These are phyloP conservation scores for Pygocentrus nattereri DNA, from an alignment of 2,797 vertebrate species.

Conservation along the genomic window DNA sequence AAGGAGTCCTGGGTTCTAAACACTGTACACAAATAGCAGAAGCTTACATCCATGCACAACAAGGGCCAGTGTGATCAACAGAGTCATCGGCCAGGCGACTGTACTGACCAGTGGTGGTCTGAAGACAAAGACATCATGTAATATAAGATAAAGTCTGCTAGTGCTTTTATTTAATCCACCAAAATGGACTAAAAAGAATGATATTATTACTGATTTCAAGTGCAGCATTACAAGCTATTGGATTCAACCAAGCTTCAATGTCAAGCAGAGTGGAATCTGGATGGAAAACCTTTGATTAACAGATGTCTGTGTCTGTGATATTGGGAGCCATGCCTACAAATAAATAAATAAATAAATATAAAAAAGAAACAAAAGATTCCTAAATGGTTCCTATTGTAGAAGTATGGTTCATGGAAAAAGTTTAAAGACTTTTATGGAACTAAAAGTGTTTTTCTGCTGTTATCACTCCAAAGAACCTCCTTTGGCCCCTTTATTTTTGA, in stretches of 20 bases:
- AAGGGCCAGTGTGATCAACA: not conserved
- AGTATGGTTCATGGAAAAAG: too few species aligned
- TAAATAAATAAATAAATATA: too few species aligned
- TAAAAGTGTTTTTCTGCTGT: not conserved
- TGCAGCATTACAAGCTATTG: too few species aligned
- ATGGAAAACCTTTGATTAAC: not conserved
- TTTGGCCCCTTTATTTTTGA: not conserved
- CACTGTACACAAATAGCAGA: not conserved
- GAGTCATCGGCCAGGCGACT: not conserved
- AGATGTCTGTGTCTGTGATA: not conserved
- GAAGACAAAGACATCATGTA: not conserved
- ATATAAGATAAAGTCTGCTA: not conserved
- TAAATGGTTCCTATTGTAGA: too few species aligned
- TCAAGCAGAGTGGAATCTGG: too few species aligned
- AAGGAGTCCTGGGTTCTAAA: not conserved
- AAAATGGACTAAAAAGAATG: not conserved
- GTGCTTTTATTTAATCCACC: not conserved
- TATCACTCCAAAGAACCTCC: not conserved
- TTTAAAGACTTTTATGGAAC: not conserved
- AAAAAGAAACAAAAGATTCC: not conserved
- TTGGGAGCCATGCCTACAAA: not conserved
- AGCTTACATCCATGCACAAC: not conserved
- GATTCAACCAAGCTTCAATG: not conserved
- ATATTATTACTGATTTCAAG: not conserved
- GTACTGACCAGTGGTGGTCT: not conserved